A percentile compares a stretch with the other conserved stretches of the same genome.
Evolutionary conservation across 23 tunicate species (phyloP).

Genomic region (Ascidia mentula): DNA sequence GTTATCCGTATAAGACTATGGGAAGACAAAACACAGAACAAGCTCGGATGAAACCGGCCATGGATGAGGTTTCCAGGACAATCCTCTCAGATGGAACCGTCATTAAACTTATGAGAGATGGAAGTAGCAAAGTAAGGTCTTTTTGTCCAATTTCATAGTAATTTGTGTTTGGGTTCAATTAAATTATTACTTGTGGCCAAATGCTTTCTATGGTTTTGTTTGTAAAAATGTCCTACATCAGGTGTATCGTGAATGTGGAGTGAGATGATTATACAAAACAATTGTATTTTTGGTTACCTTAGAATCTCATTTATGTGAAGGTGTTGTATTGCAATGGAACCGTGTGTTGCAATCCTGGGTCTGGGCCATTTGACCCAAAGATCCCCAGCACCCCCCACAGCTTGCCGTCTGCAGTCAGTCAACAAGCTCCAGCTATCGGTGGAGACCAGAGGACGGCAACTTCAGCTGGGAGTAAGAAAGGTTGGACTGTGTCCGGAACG

Average conservation of each 20-base stretch:
- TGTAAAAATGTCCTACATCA: no score
- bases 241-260: no score
- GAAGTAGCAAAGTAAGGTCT: slow-evolving; percentile 56
- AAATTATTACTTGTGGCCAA: no score
- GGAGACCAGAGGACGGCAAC: slow-evolving; percentile 59
- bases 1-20: slow-evolving; percentile 72
- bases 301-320: neutral
- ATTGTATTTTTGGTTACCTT: neutral
- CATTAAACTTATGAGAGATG: slow-evolving; percentile 83
- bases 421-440: slow-evolving; percentile 21
- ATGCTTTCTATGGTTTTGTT: no score
- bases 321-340: slow-evolving; percentile 72
- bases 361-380: slow-evolving; percentile 71
- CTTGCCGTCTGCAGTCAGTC: slow-evolving; percentile 67
- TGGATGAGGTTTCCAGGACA: slow-evolving; percentile 86
- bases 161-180: no score
- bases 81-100: slow-evolving; percentile 72
- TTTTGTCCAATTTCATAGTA: neutral
- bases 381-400: slow-evolving; percentile 76
- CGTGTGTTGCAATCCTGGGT: slow-evolving; percentile 74
- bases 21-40: slow-evolving; percentile 76
- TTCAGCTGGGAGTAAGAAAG: slow-evolving; percentile 91
- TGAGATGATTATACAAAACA: no score
- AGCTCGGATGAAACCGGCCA: slow-evolving; percentile 68
- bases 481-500: slow-evolving; percentile 14